Percentiles rank a stretch among this genome's conserved stretches.
phyloP scores from a whole-genome alignment of 2,113 vertebrate genomes.

The Vombatus ursinus region DNA sequence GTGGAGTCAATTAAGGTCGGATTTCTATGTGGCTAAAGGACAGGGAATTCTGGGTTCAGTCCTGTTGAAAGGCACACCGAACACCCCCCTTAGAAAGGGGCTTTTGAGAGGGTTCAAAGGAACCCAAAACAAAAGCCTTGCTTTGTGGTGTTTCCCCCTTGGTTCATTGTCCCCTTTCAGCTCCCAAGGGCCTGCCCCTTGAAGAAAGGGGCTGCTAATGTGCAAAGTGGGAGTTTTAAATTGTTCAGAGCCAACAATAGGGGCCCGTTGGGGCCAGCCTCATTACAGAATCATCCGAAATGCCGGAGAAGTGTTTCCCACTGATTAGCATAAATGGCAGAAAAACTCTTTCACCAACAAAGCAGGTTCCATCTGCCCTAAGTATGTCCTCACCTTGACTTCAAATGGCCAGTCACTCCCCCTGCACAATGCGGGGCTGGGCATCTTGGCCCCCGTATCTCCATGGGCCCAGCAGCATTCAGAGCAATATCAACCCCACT shows the following conservation, averaged over 20 bases:
- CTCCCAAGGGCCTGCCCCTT: constrained; percentile 86
- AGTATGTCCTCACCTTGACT: constrained; percentile 95
- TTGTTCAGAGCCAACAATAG: constrained; percentile 93
- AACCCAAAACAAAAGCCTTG: constrained; percentile 92
- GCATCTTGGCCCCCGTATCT: constrained; percentile 88
- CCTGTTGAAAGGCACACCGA: constrained; percentile 94
- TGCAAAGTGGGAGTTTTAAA: constrained; percentile 98
- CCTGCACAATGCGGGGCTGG: constrained; percentile 87
- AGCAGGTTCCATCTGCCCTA: constrained; percentile 98
- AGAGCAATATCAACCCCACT: constrained; percentile 89
- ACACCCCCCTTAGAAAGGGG: constrained; percentile 92
- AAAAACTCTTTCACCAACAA: constrained; percentile 93
- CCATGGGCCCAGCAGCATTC: constrained; percentile 88
- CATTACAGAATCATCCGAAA: constrained; percentile 94
- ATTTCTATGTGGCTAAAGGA: constrained; percentile 98
- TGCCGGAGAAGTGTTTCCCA: constrained; percentile 93
- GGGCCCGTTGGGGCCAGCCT: constrained; percentile 93
- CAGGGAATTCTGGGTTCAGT: constrained; percentile 89
- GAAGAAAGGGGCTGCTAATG: constrained; percentile 97
- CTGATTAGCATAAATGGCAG: constrained; percentile 93
- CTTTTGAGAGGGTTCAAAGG: constrained; percentile 96
- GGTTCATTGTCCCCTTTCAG: constrained; percentile 91
- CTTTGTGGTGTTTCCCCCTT: constrained; percentile 94
- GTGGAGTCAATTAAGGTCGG: constrained; percentile 99
- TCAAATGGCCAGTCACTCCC: constrained; percentile 88